These are phyloP conservation scores for Gymnocheta viridis DNA, from an alignment of 2,888 invertebrate genomes.

Conservation along the genomic window DNA sequence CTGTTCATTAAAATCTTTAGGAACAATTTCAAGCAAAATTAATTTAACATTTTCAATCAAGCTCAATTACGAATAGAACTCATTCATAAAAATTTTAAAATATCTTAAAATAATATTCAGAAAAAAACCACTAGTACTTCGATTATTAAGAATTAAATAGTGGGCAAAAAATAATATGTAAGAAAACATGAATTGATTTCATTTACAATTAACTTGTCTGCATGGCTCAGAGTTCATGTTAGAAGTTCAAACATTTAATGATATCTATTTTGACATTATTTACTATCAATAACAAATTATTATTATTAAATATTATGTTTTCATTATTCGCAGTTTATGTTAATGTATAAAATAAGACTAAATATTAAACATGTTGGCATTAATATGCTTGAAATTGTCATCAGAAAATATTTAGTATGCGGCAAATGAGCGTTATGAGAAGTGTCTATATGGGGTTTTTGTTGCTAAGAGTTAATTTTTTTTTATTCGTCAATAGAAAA, in stretches of 20 bases:
- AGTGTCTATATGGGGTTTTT: not conserved
- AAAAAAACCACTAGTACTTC: no score
- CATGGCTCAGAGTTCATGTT: not conserved
- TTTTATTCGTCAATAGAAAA: no score
- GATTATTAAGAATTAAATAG: not conserved
- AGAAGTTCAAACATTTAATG: not conserved
- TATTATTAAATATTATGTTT: not conserved
- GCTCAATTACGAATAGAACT: not conserved
- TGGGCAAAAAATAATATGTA: not conserved
- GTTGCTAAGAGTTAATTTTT: not conserved
- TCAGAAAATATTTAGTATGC: not conserved
- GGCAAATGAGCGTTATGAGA: not conserved
- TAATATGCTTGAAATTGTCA: not conserved
- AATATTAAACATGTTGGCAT: not conserved
- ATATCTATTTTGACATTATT: slow-evolving; percentile 8
- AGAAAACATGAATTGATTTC: not conserved
- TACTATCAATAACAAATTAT: not conserved
- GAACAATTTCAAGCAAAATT: not conserved
- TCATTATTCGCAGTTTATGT: slow-evolving; percentile 3
- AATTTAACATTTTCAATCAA: not conserved
- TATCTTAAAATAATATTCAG: not conserved
- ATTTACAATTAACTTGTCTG: not conserved
- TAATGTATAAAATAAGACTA: not conserved
- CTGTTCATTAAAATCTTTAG: not conserved
- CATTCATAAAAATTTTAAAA: not conserved